Evolutionary conservation across 1,140 invertebrate species (phyloP).

Genomic region (Drosophila suzukii): DNA sequence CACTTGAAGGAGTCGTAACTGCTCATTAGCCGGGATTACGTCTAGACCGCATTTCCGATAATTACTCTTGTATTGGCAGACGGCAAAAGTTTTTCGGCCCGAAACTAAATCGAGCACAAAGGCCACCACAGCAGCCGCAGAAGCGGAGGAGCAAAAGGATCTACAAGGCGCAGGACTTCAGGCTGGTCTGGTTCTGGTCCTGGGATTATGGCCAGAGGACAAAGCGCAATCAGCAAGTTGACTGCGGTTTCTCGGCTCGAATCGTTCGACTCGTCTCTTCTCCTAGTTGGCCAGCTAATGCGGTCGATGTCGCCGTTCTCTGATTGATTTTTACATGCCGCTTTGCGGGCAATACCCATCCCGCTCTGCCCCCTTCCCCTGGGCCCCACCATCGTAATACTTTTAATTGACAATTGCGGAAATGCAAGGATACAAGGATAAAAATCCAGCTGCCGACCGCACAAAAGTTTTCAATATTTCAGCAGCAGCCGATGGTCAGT

Average conservation of each 20-base stretch:
- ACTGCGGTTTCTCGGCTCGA: constrained; percentile 53
- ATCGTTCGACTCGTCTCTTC: constrained; percentile 1
- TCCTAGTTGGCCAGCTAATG: constrained; percentile 74
- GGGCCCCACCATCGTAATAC: constrained; percentile 50
- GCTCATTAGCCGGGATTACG: constrained; percentile 77
- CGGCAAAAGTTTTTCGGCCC: constrained; percentile 65
- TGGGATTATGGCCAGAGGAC: constrained; percentile 58
- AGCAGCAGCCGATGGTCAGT: constrained; percentile 20
- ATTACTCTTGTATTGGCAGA: constrained; percentile 77
- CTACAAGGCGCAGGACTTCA: constrained; percentile 13
- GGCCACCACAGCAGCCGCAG: constrained; percentile 56
- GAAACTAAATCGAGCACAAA: constrained; percentile 75
- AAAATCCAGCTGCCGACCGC: constrained; percentile 58
- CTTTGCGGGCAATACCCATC: constrained; percentile 28
- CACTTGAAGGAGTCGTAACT: constrained; percentile 54
- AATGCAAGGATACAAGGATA: constrained; percentile 61
- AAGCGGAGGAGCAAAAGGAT: background rate
- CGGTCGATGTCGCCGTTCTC: constrained; percentile 66
- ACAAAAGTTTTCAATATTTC: constrained; percentile 75
- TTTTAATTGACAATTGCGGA: constrained; percentile 82
- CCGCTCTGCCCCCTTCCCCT: background rate
- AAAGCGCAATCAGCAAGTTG: constrained; percentile 76
- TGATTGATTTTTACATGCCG: constrained; percentile 78
- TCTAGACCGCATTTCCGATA: constrained; percentile 80
- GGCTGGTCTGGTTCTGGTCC: background rate